Evolutionary conservation across 2,113 vertebrate species (phyloP).

Genomic region (Mellivora capensis): DNA sequence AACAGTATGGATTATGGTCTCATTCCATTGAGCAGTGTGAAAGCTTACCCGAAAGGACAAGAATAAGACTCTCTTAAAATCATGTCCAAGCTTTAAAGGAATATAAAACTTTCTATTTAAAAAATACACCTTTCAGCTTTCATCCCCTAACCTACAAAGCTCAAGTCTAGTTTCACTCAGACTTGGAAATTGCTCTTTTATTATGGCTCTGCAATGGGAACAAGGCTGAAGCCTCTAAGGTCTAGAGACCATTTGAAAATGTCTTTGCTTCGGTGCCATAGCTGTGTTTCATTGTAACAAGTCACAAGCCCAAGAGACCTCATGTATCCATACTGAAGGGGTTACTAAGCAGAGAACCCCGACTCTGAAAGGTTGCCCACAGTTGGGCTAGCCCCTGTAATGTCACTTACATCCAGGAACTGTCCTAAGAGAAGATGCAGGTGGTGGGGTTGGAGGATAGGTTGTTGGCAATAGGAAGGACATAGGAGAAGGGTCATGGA

Average conservation of each 20-base stretch:
- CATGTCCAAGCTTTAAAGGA: conserved; percentile 57
- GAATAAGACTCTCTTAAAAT: conserved; percentile 46
- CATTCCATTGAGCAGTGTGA: conserved; percentile 24
- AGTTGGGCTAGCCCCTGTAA: not conserved
- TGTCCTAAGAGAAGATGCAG: too few relatives aligned
- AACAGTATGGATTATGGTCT: conserved; percentile 59
- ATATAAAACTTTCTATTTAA: conserved; percentile 56
- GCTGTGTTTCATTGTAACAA: not conserved
- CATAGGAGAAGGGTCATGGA: not conserved
- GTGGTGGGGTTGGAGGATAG: not conserved
- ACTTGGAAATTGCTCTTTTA: not conserved
- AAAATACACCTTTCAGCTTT: not conserved
- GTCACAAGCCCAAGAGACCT: not conserved
- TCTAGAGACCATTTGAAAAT: not conserved
- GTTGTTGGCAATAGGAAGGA: not conserved
- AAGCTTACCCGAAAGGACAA: conserved; percentile 37
- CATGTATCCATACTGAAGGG: not conserved
- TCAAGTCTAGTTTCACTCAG: not conserved
- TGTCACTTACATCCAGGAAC: not conserved
- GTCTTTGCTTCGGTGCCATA: not conserved
- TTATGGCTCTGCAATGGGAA: not conserved
- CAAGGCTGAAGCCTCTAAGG: not conserved
- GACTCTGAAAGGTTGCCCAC: not conserved
- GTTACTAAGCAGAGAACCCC: not conserved
- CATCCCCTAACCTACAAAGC: not conserved